These are phyloP conservation scores for Oegoconia quadripuncta DNA, from an alignment of 2,888 invertebrate species.

Conservation along the genomic window DNA sequence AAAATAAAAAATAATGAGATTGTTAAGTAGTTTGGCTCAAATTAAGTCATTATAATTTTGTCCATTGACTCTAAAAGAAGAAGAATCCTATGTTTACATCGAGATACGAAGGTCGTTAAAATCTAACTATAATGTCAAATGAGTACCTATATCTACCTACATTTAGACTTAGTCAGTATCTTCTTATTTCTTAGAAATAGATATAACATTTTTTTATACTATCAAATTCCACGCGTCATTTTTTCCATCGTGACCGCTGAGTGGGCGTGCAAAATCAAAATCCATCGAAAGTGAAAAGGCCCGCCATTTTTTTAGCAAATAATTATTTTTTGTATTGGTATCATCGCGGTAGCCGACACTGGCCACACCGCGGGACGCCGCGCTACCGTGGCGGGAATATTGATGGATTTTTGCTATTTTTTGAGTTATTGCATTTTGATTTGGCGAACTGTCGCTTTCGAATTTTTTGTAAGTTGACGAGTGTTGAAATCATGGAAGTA, in stretches of 20 bases:
- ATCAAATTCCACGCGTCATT: conserved; percentile 8
- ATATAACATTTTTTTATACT: conserved; percentile 6
- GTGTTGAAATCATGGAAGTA: background rate
- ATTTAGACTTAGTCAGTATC: background rate
- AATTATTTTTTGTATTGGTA: conserved; percentile 41
- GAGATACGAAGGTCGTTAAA: too few species aligned
- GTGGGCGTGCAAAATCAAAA: conserved; percentile 65
- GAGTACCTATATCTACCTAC: too few species aligned
- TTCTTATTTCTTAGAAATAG: background rate
- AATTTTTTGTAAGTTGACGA: background rate
- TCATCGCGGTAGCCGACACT: conserved; percentile 35
- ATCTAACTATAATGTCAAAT: too few species aligned
- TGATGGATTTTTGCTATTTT: conserved; percentile 51
- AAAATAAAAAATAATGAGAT: too few species aligned
- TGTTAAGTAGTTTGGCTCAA: too few species aligned
- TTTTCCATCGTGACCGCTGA: conserved; percentile 27
- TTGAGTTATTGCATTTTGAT: conserved; percentile 34
- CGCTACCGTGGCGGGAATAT: conserved; percentile 42
- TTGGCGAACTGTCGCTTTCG: conserved; percentile 25
- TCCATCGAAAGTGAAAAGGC: conserved; percentile 49
- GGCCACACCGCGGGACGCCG: conserved; percentile 52
- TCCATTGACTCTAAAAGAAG: too few species aligned
- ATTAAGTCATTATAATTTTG: too few species aligned
- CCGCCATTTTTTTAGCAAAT: conserved; percentile 54
- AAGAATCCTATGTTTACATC: too few species aligned